Evolutionary conservation across 2,888 invertebrate species (phyloP).

Genomic region (Rhamnusium bicolor): DNA sequence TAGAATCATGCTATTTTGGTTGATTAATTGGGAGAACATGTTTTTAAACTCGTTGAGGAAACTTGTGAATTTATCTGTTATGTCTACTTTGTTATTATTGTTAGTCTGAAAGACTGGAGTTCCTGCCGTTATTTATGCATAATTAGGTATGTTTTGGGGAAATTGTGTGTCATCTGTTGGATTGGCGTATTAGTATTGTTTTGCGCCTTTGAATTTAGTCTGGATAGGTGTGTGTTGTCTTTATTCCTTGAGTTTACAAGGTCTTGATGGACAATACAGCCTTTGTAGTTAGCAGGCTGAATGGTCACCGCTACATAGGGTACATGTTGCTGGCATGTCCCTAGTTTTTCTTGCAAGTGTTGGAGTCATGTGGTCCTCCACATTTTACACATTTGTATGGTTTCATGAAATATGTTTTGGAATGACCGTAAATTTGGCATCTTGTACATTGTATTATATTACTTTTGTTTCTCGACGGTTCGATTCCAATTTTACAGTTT

Average conservation of each 20-base stretch:
- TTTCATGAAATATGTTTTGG: constrained; percentile 50
- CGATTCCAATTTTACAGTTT: constrained; percentile 13
- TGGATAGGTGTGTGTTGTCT: too few species aligned
- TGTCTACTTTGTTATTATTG: too few species aligned
- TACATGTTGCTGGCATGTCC: constrained; percentile 41
- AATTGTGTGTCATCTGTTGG: too few species aligned
- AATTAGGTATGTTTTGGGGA: too few species aligned
- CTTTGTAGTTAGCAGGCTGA: constrained; percentile 55
- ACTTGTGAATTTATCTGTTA: not conserved
- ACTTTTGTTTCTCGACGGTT: constrained; percentile 32
- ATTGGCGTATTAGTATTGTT: too few species aligned
- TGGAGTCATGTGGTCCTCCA: constrained; percentile 45
- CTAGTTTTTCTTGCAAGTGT: constrained; percentile 35
- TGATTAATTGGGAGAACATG: too few species aligned
- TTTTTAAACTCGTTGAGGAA: too few species aligned
- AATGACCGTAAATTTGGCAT: constrained; percentile 53
- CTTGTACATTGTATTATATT: constrained; percentile 48
- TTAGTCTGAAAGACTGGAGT: too few species aligned
- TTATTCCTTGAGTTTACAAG: too few species aligned
- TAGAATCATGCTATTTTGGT: too few species aligned
- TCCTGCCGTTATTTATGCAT: too few species aligned
- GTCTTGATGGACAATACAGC: constrained; percentile 33
- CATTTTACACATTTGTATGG: constrained; percentile 53
- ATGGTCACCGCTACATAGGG: constrained; percentile 48
- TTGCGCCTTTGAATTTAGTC: too few species aligned